Percentiles rank a stretch among this genome's conserved stretches.
Conservation (phyloP, 2,888 invertebrate genomes). For the Epirrita christyi region DNA sequence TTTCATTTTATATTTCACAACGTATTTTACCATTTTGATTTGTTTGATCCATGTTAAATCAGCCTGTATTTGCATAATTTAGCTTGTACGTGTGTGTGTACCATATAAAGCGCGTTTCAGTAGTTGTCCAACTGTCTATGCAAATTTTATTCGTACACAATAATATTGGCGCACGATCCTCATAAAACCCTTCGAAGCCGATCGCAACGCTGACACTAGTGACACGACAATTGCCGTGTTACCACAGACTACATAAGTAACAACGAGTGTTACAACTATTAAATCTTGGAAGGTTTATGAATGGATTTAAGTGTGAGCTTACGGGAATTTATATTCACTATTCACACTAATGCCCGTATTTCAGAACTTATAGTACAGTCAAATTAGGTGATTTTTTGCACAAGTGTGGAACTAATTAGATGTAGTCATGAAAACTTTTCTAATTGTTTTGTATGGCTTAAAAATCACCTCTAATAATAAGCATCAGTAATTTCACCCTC, state of each 20-base stretch:
- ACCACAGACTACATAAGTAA: constrained; percentile 48
- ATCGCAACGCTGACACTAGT: constrained; percentile 45
- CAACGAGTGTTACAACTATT: background rate
- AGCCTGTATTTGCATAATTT: too few relatives aligned
- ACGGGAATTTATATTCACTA: background rate
- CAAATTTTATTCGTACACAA: constrained; percentile 19
- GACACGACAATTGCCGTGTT: constrained; percentile 60
- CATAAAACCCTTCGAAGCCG: constrained; percentile 57
- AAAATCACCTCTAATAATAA: too few relatives aligned
- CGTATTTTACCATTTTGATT: too few relatives aligned
- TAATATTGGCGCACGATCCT: constrained; percentile 52
- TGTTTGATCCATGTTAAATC: too few relatives aligned
- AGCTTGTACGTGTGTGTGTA: background rate
- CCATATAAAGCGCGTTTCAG: background rate
- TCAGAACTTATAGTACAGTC: too few relatives aligned
- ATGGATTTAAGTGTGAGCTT: background rate
- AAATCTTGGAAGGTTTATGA: background rate
- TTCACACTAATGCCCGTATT: too few relatives aligned
- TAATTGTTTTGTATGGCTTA: too few relatives aligned
- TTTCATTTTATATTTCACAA: too few relatives aligned
- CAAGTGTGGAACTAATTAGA: too few relatives aligned
- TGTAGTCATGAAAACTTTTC: too few relatives aligned
- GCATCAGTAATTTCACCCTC: too few relatives aligned
- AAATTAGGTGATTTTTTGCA: too few relatives aligned
- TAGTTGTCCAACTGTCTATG: constrained; percentile 2